phyloP scores from a whole-genome alignment of 2,888 invertebrate genomes.

The Euzetes globulus region DNA sequence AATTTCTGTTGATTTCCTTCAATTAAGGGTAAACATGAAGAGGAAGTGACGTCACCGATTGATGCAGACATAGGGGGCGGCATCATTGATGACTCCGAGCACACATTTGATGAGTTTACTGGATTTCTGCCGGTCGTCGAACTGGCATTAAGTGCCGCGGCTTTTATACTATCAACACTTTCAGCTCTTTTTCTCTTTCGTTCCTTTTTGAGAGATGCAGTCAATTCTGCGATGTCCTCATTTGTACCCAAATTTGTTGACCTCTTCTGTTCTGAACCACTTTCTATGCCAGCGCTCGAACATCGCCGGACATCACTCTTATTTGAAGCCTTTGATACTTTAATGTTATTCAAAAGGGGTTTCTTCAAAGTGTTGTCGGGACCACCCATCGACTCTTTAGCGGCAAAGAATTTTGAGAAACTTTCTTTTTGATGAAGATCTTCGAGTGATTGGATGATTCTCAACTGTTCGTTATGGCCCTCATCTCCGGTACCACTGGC shows the following conservation, averaged over 20 bases:
- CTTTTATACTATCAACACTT: constrained; percentile 39
- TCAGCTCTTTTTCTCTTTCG: constrained; percentile 43
- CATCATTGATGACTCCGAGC: constrained; percentile 40
- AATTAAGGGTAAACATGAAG: constrained; percentile 6
- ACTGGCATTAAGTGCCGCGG: not conserved
- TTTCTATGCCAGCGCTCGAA: constrained; percentile 33
- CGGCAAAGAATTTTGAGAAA: constrained; percentile 16
- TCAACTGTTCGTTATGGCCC: constrained; percentile 28
- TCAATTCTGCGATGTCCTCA: not conserved
- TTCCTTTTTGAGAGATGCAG: constrained; percentile 40
- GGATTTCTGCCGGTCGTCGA: constrained; percentile 37
- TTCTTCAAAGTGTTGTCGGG: constrained; percentile 5
- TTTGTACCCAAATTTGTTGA: not conserved
- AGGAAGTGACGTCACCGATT: constrained; percentile 35
- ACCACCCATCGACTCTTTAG: constrained; percentile 5
- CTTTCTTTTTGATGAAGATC: constrained; percentile 27
- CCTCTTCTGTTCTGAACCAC: not conserved
- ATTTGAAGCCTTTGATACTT: not conserved
- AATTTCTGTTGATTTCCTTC: constrained; percentile 15
- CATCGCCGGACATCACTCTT: constrained; percentile 29
- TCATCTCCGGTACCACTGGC: constrained; percentile 22
- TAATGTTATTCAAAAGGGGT: constrained; percentile 19
- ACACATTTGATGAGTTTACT: constrained; percentile 36
- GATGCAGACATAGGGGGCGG: constrained; percentile 38
- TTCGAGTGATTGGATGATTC: constrained; percentile 34